Base-by-base conservation (phyloP, 2,888 invertebrate species). In the Saturnia pavonia region DNA sequence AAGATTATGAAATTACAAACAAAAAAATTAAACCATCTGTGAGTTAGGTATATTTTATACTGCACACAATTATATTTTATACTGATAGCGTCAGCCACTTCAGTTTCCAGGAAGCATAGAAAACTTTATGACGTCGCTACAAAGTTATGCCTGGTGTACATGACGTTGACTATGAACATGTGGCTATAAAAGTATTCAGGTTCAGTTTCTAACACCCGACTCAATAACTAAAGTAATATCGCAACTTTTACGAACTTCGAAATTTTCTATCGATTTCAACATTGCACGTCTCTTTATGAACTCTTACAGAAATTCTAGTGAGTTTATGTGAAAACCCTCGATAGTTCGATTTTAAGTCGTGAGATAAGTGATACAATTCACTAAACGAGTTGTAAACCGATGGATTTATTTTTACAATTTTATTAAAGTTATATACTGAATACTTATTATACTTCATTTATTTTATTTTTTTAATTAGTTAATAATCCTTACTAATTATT, bases 141-240 rank as follows among this genome's bases (percentile, higher is more conserved):
- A 79, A 80, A 78, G 83, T 85, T 82, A 85, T 79, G 76, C 75
- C 75, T 74, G 73, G 76, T 83, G 79, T 80, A 76, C 77, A 81
- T 80, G 81, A 82, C 76, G 57, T 60, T 27, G 77, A 77, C 74
- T 79, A 82, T 85, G 82, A 85, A 86, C 82, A 83, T 78, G 74
- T 75, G 74, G 57, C 72, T 77, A 79, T 81, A 82, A 85, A 81
- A 82, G 76, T 74, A 76, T 77, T 76, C 72, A 75, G 77, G 79
- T 81, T 79, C 78, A 79, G 77, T 70, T 74, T 70, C 54, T 65
- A 68, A 71, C 54, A 54, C 54, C 25, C 42, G 25, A 40, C 66
- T 51, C 6, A 48, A 48, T 71, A 69, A 68, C 71, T 71, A 71
- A 67, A 51, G 65, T 63, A 48, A 54, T 68, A 68, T 66, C n/a